Evolutionary conservation across 1,140 invertebrate species (phyloP).

Genomic region (Neodiprion pinetum): DNA sequence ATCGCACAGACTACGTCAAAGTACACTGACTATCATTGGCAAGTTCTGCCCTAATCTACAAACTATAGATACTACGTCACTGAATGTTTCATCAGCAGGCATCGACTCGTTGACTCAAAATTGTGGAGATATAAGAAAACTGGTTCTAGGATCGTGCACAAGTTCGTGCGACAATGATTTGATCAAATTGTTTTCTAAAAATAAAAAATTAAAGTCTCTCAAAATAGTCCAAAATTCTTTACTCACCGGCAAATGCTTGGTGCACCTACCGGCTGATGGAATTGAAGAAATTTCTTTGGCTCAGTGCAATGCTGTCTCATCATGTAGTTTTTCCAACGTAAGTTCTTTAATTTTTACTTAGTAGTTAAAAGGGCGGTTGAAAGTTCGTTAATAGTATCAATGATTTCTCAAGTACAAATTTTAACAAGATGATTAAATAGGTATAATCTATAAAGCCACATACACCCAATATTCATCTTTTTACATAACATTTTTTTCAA

Average conservation of each 20-base stretch:
- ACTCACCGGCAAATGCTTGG: slow-evolving; percentile 47
- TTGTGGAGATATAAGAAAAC: slow-evolving; percentile 45
- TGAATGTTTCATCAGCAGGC: slow-evolving; percentile 46
- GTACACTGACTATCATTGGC: slow-evolving; percentile 49
- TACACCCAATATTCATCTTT: too few species aligned
- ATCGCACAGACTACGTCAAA: slow-evolving; percentile 35
- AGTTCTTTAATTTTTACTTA: slow-evolving; percentile 11
- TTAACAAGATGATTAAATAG: too few species aligned
- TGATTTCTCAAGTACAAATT: too few species aligned
- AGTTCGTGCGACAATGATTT: slow-evolving; percentile 49
- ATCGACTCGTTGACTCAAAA: slow-evolving; percentile 41
- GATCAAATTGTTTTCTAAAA: slow-evolving; percentile 43
- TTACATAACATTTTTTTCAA: too few species aligned
- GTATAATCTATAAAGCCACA: background rate
- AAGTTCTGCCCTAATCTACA: slow-evolving; percentile 53
- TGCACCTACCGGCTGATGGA: slow-evolving; percentile 38
- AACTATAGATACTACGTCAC: slow-evolving; percentile 41
- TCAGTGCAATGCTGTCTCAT: slow-evolving; percentile 34
- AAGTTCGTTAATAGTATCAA: too few species aligned
- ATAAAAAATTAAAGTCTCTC: slow-evolving; percentile 43
- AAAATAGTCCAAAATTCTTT: slow-evolving; percentile 32
- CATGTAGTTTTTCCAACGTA: slow-evolving; percentile 41
- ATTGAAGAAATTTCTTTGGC: slow-evolving; percentile 44
- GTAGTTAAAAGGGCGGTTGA: too few species aligned
- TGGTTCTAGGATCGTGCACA: slow-evolving; percentile 41